Evolutionary conservation across 2,797 vertebrate species (phyloP).

Genomic region (Selene dorsalis): DNA sequence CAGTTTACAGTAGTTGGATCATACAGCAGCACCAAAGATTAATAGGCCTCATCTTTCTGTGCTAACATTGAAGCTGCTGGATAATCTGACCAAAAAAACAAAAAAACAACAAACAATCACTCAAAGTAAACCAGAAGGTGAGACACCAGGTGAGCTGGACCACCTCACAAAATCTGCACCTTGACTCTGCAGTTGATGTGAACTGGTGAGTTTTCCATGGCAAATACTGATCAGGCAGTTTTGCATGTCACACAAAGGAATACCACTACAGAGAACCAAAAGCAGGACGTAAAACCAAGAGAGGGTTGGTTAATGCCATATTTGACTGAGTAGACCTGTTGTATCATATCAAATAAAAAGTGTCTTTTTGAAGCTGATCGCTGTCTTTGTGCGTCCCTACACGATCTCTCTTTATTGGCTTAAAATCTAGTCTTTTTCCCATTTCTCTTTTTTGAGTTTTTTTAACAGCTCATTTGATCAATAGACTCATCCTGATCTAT

Average conservation of each 20-base stretch:
- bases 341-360: conserved; percentile 86
- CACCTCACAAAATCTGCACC: conserved; percentile 27
- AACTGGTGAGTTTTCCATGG: conserved; percentile 60
- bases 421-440: background rate
- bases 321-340: conserved; percentile 79
- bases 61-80: conserved; percentile 32
- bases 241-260: conserved; percentile 82
- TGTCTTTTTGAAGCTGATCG: conserved; percentile 75
- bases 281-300: conserved; percentile 55
- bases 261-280: conserved; percentile 72
- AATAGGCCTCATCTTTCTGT: conserved; percentile 57
- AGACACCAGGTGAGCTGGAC: conserved; percentile 18
- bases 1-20: conserved; percentile 37
- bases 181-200: conserved; percentile 46
- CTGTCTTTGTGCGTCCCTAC: conserved; percentile 20
- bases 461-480: background rate
- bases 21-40: conserved; percentile 77
- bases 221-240: conserved; percentile 60
- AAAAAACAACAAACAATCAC: background rate
- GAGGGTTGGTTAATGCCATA: conserved; percentile 67
- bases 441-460: too few relatives aligned
- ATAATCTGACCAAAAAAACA: conserved; percentile 14
- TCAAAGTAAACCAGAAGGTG: conserved; percentile 14
- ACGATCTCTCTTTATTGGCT: background rate
- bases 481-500: background rate